A percentile compares a stretch with the other conserved stretches of the same genome.
Conservation (phyloP, 1,140 invertebrate genomes). For the Trissolcus basalis region DNA sequence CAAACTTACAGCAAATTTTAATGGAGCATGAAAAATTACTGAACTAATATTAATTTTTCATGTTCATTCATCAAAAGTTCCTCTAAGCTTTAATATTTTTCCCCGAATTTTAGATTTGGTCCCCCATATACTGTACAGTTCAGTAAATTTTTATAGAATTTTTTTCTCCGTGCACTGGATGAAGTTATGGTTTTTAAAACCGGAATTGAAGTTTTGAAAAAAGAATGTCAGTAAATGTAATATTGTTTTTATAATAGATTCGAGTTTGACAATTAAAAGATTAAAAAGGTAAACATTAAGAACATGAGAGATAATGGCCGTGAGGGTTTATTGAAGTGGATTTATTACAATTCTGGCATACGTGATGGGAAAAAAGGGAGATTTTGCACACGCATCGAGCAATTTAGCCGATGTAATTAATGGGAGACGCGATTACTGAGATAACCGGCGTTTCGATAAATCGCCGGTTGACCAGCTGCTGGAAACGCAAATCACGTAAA, state of each 20-base stretch:
- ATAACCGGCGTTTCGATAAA: slow-evolving; percentile 52
- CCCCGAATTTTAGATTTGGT: too few species aligned
- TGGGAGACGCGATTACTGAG: slow-evolving; percentile 43
- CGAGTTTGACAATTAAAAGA: background rate
- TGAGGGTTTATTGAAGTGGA: slow-evolving; percentile 7
- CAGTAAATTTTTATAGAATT: too few species aligned
- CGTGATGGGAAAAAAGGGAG: slow-evolving; percentile 14
- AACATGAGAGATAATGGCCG: slow-evolving; percentile 9
- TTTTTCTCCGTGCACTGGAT: too few species aligned
- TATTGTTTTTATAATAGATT: background rate
- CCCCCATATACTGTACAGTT: too few species aligned
- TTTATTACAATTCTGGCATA: slow-evolving; percentile 20
- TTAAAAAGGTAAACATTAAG: background rate
- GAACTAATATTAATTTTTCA: too few species aligned
- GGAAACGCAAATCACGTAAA: slow-evolving; percentile 53
- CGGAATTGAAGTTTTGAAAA: too few species aligned
- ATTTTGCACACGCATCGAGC: slow-evolving; percentile 10
- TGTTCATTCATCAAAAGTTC: too few species aligned
- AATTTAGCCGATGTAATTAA: slow-evolving; percentile 47
- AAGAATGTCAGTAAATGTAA: too few species aligned
- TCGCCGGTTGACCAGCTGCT: slow-evolving; percentile 37
- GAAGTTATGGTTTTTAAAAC: too few species aligned
- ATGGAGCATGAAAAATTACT: too few species aligned
- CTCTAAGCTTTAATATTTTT: too few species aligned
- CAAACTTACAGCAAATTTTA: too few species aligned